Evolutionary conservation across 2,888 invertebrate species (phyloP), one percentile per base, ranked within the genome.

Genomic region (Hesperia comma): DNA sequence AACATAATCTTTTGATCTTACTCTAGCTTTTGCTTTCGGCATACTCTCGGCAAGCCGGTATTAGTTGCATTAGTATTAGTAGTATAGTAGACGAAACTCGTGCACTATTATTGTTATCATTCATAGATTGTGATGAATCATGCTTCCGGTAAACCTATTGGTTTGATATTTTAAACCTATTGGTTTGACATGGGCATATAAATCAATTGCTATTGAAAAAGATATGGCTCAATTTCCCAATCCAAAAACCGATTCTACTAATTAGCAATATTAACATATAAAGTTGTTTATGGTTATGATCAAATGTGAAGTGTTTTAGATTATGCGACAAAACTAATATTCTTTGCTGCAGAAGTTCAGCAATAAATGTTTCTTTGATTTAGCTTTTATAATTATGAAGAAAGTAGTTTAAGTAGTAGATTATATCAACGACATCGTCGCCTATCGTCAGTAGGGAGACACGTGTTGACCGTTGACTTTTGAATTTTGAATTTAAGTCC

Each of bases 401-500:
- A 46, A 49, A 49, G 26, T 26, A 49, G n/a, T n/a, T n/a, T n/a
- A n/a, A n/a, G 49, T 49, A 49, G 17, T 49, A 19, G 49, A 19
- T 17, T 12, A 46, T 19, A 49, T 46, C 46, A 15, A 43, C 15
- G 15, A 53, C 53, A 32, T 32, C 53, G n/a, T 6, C 32, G n/a
- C 14, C 53, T 53, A 53, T 32, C 53, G n/a, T 26, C n/a, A 26
- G 49, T 12, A 19, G 3, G 12, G 41, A 49, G 49, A 53, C 53
- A 53, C 53, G 53, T 53, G 53, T 53, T 53, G 26, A 53, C 26
- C 32, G 32, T 53, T 53, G 49, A 53, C 53, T 53, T n/a, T 53
- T 53, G 53, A 53, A 53, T 53, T n/a, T 53, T 53, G 53, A 53
- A 53, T 53, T 32, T 32, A n/a, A 53, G 53, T 14, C 51, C 1